Base-by-base conservation (phyloP, 2,797 vertebrate genomes). In the Gorsachius magnificus region DNA sequence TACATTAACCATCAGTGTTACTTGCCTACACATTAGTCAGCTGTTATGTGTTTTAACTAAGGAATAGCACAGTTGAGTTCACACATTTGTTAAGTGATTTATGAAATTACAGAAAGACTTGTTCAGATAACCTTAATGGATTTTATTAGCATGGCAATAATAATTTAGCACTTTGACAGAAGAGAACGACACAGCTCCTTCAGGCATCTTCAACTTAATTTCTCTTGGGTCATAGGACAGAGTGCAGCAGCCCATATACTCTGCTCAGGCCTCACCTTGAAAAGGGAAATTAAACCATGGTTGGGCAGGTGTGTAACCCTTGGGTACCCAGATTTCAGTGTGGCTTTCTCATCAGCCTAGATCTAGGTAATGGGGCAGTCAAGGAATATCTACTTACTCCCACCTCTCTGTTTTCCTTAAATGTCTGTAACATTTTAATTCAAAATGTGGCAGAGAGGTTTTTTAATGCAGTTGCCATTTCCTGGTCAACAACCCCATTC, bases 21-120 rank as follows among this genome's bases (percentile, higher is more conserved):
- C 74, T 88, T 83, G 58, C n/a, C 56, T 60, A 28, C 5, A 3
- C 63, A 56, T 87, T 70, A 82, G 46, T 80, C 80, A 87, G 46
- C 33, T 84, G 35, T 48, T 92, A 43, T 2, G 5, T 90, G 38
- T 89, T 93, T 87, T 90, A 92, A 64, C 69, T 72, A 65, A 87
- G 38, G 31, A 90, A 93, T 10, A 72, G 10, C 50, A 92, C 65
- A 93, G 63, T 0, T 90, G 58, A 84, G 38, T 84, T 96, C 70
- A 79, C 48, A 50, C 38, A 72, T 89, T 89, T 84, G 22, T 89
- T 89, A 70, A 90, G 69, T 45, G 56, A 90, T 83, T 87, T 89
- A 89, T 11, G 9, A 93, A 93, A 90, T 95, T 79, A 80, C 28
- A 51, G 36, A 64, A 80, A 89, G 60, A 86, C 92, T 72, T 79